A percentile compares a stretch with the other conserved stretches of the same genome.
These are phyloP conservation scores for Pollachius pollachius DNA, from an alignment of 2,113 vertebrate species.

Conservation along the genomic window DNA sequence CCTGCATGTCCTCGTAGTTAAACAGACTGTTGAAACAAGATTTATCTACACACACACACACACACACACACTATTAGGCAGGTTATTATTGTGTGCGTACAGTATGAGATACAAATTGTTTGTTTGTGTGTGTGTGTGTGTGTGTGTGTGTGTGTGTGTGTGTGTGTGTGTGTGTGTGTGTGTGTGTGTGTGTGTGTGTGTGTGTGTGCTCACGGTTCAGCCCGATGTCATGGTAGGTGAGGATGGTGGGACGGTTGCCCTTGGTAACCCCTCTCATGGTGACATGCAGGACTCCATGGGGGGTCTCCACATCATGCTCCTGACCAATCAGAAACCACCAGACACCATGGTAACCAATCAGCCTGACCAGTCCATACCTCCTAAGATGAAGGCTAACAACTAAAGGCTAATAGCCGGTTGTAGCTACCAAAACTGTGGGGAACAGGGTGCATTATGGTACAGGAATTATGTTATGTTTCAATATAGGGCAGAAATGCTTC, in stretches of 20 bases:
- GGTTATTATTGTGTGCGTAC: background rate
- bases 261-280: slow-evolving; percentile 88
- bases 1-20: slow-evolving; percentile 96
- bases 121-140: background rate
- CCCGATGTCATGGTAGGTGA: slow-evolving; percentile 96
- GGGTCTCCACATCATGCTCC: slow-evolving; percentile 94
- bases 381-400: too few species aligned
- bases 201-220: slow-evolving; percentile 92
- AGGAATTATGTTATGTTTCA: too few species aligned
- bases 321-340: slow-evolving; percentile 53
- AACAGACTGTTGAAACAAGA: slow-evolving; percentile 90
- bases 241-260: slow-evolving; percentile 90
- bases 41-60: slow-evolving; percentile 72
- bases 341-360: background rate
- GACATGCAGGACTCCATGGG: slow-evolving; percentile 87
- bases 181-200: background rate
- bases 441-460: too few species aligned
- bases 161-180: background rate
- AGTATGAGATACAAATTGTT: background rate
- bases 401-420: too few species aligned
- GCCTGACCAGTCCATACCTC: background rate
- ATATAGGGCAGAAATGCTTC: too few species aligned
- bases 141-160: background rate
- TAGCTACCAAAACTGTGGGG: too few species aligned
- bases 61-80: slow-evolving; percentile 1